Conservation (phyloP, 1,140 invertebrate species). For the Pemphigus obesinymphae region DNA sequence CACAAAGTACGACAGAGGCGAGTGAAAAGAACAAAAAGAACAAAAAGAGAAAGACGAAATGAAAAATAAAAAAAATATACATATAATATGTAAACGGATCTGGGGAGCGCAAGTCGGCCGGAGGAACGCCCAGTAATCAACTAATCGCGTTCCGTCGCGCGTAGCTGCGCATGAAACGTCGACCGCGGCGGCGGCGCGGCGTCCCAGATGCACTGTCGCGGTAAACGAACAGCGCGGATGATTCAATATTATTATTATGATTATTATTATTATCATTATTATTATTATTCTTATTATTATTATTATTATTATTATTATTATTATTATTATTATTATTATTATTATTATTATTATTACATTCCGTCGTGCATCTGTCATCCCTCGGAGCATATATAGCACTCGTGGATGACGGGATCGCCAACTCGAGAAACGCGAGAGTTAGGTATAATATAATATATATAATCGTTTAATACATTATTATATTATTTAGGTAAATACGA, state of each 20-base stretch:
- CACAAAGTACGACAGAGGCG: not conserved
- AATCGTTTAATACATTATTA: no score
- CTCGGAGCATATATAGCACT: not conserved
- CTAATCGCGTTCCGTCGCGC: constrained; percentile 33
- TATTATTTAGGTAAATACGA: no score
- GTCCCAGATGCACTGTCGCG: not conserved
- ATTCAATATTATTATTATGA: no score
- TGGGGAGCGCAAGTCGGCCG: constrained; percentile 11
- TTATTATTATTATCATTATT: no score
- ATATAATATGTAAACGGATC: constrained; percentile 3
- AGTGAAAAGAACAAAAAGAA: not conserved
- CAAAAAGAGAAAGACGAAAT: not conserved
- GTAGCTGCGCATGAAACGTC: constrained; percentile 22
- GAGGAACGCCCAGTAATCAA: constrained; percentile 34
- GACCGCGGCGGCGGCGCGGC: not conserved
- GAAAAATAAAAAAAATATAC: not conserved
- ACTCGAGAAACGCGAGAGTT: no score
- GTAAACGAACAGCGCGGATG: constrained; percentile 19
- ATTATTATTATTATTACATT: not conserved
- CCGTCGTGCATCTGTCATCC: not conserved
- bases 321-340: no score
- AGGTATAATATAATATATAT: no score
- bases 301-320: no score
- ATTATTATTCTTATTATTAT: no score
- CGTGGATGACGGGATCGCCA: no score